Base-by-base conservation (phyloP, 2,888 invertebrate genomes). In the Scotopteryx bipunctaria region DNA sequence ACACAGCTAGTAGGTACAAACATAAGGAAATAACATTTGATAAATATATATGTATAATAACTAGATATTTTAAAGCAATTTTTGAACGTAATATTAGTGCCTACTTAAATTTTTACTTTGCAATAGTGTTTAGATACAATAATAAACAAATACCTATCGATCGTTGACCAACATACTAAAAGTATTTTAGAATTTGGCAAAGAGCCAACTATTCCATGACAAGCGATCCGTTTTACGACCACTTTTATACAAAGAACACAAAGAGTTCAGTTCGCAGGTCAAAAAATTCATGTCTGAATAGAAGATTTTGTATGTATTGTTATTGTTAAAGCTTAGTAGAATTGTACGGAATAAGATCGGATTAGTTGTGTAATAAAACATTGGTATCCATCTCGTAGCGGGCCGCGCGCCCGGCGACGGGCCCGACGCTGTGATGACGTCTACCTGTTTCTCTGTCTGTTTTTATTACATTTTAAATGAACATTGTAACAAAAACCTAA, bases 151-250 rank as follows among this genome's bases (percentile, higher is more conserved):
- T 79, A 69, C 71, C 72, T 73, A 76, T 57, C 64, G 63, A 68
- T 73, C 81, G 81, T 78, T 81, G 83, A 83, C 81, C 83, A 85
- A 83, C 82, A 85, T 84, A 79, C 78, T 75, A 63, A 71, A 73
- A 71, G 73, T 71, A 80, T 84, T 85, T 82, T 80, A 86, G 81
- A 82, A 76, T 83, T 86, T 88, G 89, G 88, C 81, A 69, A 52
- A 33, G 55, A 33, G 61, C 87, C 89, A 89, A 85, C 69, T 79
- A 84, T 87, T 86, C 79, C 76, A 77, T 78, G 83, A 84, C 82
- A 83, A 78, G 76, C 78, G 70, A 78, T 81, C 74, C 73, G 67
- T 76, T 76, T 73, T 72, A 64, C 72, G 73, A 76, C 76, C 68
- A 69, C 63, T 69, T 69, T 73, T 78, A 81, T 76, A 80, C 78